phyloP scores from a whole-genome alignment of 2,888 invertebrate species.

The Drosophila mimetica region DNA sequence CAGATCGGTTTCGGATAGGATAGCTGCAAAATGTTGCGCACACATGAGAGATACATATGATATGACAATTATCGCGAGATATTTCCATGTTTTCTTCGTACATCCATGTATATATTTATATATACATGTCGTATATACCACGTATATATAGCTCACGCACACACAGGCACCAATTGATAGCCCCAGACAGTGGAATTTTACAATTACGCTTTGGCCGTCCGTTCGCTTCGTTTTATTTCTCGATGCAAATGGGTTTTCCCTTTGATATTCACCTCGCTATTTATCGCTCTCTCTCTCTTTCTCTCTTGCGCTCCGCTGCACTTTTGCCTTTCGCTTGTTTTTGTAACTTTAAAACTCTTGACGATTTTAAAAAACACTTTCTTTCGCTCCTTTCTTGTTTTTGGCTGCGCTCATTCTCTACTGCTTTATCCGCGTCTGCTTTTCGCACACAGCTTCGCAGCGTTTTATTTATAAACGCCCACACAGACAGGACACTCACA shows the following conservation, averaged over 20 bases:
- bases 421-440: constrained; percentile 54
- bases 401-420: constrained; percentile 62
- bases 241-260: constrained; percentile 74
- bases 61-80: constrained; percentile 51
- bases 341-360: constrained; percentile 53
- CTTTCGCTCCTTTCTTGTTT: constrained; percentile 55
- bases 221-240: constrained; percentile 43
- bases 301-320: constrained; percentile 49
- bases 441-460: constrained; percentile 72
- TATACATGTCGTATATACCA: constrained; percentile 37
- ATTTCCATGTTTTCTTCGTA: constrained; percentile 60
- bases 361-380: constrained; percentile 65
- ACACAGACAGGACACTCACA: constrained; percentile 38
- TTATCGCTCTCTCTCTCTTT: constrained; percentile 20
- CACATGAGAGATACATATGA: constrained; percentile 40
- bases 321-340: constrained; percentile 65
- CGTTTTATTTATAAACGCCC: constrained; percentile 73
- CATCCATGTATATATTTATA: constrained; percentile 34
- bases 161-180: constrained; percentile 46
- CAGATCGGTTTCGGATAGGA: constrained; percentile 25
- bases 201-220: constrained; percentile 81
- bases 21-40: constrained; percentile 49
- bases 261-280: constrained; percentile 68
- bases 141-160: constrained; percentile 28
- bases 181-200: constrained; percentile 80